Evolutionary conservation across 92 coral and sea anemone species (phyloP), one percentile per base, ranked within the genome.

Genomic region (Epizoanthus rinbou): DNA sequence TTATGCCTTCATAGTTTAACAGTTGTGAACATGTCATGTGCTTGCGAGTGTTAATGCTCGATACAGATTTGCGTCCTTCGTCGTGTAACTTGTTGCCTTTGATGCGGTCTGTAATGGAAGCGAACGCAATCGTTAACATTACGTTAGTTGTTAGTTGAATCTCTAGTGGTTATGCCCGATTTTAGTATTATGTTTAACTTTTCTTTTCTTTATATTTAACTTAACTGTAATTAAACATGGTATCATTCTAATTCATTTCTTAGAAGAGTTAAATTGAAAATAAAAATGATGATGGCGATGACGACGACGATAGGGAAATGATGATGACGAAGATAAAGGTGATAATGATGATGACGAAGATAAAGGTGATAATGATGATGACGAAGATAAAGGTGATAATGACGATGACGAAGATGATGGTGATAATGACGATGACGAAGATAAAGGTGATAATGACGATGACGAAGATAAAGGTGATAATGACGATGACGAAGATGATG

Each of bases 1-100:
- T 63, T 60, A 78, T 19, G 35, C 57, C 39, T 8, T 62, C 82
- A 56, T 78, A 5, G 45, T 78, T 62, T 37, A 59, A 9, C 22
- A 78, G 71, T 7, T 69, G 45, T 2, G 70, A 78, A 56, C 43
- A 13, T 1, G 64, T 13, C 3, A 54, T 19, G 23, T 33, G 59
- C 5, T 62, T 41, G 22, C 71, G 28, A 21, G 82, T 22, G 21
- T 69, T 78, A 11, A 54, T 31, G 45, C 70, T 54, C 15, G 70
- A 24, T 18, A 31, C 18, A 10, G 43, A 62, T 35, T 57, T 28
- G 11, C 28, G 70, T 19, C 9, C 60, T 39, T 39, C 52, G 22
- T 39, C 62, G 54, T 8, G 60, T 43, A 60, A 62, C 45, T 14
- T 67, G 35, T 2, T 33, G 8, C 39, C 43, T 67, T 37, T 67